These are phyloP conservation scores for Ctenopoma multispine DNA, from an alignment of 2,797 vertebrate genomes.

Conservation along the genomic window DNA sequence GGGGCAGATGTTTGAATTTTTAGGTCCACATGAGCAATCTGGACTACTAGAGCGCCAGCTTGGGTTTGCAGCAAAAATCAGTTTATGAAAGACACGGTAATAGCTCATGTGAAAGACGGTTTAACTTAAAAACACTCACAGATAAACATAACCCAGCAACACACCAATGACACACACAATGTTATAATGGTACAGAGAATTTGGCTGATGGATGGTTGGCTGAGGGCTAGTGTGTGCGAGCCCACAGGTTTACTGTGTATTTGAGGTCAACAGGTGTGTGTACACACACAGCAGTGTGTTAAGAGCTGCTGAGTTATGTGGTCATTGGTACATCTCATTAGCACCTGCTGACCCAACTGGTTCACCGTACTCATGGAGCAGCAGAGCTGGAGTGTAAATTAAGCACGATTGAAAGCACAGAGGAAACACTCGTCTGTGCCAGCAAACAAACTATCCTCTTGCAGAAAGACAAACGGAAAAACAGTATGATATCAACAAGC, in stretches of 20 bases:
- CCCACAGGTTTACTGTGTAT: slow-evolving; percentile 22
- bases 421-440: slow-evolving; percentile 43
- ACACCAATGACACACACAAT: slow-evolving; percentile 1
- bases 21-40: slow-evolving; percentile 36
- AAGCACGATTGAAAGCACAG: slow-evolving; percentile 58
- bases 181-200: neutral
- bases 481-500: slow-evolving; percentile 29
- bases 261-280: slow-evolving; percentile 47
- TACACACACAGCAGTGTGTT: slow-evolving; percentile 50
- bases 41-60: slow-evolving; percentile 1
- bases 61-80: slow-evolving; percentile 34
- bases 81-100: slow-evolving; percentile 13
- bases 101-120: slow-evolving; percentile 12
- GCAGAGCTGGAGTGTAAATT: slow-evolving; percentile 38
- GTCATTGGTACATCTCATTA: slow-evolving; percentile 65
- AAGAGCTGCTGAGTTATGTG: slow-evolving; percentile 53
- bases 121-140: slow-evolving; percentile 19
- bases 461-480: slow-evolving; percentile 19
- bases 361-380: slow-evolving; percentile 38
- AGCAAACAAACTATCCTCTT: slow-evolving; percentile 50
- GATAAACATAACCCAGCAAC: slow-evolving; percentile 3
- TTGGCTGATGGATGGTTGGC: slow-evolving; percentile 10
- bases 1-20: too few relatives aligned
- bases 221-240: neutral
- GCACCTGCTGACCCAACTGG: slow-evolving; percentile 56